Conservation (phyloP, 2,888 invertebrate species). For the Ganaspis brasiliensis region DNA sequence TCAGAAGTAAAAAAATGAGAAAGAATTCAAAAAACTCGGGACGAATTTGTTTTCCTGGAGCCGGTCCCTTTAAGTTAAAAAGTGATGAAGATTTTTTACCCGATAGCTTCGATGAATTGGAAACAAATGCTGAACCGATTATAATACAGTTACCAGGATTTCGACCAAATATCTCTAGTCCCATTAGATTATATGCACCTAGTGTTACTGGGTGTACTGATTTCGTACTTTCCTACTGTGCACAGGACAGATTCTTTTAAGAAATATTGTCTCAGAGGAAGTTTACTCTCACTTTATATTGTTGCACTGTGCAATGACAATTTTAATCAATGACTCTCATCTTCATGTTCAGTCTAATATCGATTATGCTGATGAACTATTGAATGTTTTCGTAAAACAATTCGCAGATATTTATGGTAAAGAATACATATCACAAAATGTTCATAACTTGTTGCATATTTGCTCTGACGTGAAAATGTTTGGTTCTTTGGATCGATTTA, state of each 20-base stretch:
- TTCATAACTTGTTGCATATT: background rate
- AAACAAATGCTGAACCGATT: background rate
- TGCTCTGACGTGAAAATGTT: background rate
- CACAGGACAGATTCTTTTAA: no score
- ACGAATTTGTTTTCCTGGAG: background rate
- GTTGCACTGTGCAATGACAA: slow-evolving; percentile 3
- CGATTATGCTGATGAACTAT: background rate
- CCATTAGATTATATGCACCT: background rate
- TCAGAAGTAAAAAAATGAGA: background rate
- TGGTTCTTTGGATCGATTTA: background rate
- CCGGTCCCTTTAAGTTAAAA: background rate
- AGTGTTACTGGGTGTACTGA: background rate
- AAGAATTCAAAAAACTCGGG: background rate
- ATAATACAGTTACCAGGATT: background rate
- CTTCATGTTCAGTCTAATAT: background rate
- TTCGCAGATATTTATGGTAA: background rate
- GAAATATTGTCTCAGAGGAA: no score
- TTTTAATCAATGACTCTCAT: background rate
- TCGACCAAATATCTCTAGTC: background rate
- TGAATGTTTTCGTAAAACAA: background rate
- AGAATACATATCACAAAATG: background rate
- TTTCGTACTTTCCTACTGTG: background rate
- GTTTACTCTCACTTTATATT: no score
- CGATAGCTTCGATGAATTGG: background rate
- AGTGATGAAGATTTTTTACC: background rate